Conservation (phyloP, 2,888 invertebrate genomes). For the Hydriomena furcata region DNA sequence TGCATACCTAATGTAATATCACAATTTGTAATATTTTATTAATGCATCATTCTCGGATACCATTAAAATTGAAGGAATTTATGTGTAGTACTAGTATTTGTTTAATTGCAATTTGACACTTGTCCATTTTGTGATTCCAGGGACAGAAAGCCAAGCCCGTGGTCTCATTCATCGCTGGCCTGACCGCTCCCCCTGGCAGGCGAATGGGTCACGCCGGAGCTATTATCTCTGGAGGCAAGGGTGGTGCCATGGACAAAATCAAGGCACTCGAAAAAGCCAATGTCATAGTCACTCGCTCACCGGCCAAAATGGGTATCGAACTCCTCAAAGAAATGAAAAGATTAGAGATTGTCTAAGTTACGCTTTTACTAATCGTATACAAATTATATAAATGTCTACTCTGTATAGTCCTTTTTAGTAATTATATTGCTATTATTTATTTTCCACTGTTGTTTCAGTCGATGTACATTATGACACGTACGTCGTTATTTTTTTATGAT, state of each 20-base stretch:
- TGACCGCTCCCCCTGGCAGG: slow-evolving; percentile 98
- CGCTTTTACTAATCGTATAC: slow-evolving; percentile 35
- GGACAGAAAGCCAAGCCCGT: slow-evolving; percentile 97
- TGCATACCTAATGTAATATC: too few relatives aligned
- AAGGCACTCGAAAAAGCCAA: slow-evolving; percentile 96
- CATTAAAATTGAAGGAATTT: too few relatives aligned
- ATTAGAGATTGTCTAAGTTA: slow-evolving; percentile 83
- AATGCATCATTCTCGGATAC: too few relatives aligned
- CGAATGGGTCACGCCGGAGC: slow-evolving; percentile 99
- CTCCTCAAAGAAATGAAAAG: slow-evolving; percentile 95
- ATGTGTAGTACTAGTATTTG: too few relatives aligned
- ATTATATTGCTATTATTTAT: slow-evolving; percentile 73
- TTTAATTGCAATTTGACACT: background rate
- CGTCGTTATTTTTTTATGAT: slow-evolving; percentile 31
- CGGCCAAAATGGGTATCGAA: slow-evolving; percentile 97
- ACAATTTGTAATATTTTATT: too few relatives aligned
- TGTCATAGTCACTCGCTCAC: slow-evolving; percentile 97
- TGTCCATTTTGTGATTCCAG: slow-evolving; percentile 75
- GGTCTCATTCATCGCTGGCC: slow-evolving; percentile 98
- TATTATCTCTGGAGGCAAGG: slow-evolving; percentile 99
- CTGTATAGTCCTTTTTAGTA: slow-evolving; percentile 67
- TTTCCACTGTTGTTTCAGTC: slow-evolving; percentile 54
- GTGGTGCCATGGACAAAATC: slow-evolving; percentile 99
- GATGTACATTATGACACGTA: slow-evolving; percentile 28
- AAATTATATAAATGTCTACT: slow-evolving; percentile 50